Evolutionary conservation across 2,113 vertebrate species (phyloP).

Genomic region (Menura novaehollandiae): DNA sequence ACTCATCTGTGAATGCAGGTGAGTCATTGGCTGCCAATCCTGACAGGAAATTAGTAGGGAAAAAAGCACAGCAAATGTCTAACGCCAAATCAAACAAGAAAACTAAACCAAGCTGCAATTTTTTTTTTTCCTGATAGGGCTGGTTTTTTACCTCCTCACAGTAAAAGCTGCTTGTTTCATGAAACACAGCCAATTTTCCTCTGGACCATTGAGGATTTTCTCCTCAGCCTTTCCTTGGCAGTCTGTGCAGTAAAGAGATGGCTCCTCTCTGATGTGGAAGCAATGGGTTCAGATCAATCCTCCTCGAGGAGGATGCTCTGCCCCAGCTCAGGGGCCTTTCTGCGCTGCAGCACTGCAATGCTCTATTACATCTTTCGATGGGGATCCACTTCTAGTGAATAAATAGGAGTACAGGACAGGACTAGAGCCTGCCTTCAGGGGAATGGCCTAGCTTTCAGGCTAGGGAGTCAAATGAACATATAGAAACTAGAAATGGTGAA

Average conservation of each 20-base stretch:
- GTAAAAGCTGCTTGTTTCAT: not conserved
- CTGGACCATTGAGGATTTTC: not conserved
- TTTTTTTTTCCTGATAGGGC: not conserved
- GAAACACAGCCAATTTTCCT: not conserved
- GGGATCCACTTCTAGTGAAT: not conserved
- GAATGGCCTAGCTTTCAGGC: not conserved
- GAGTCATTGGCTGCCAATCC: conserved; percentile 37
- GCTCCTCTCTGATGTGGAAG: not conserved
- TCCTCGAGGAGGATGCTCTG: not conserved
- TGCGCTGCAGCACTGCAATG: not conserved
- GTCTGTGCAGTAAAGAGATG: not conserved
- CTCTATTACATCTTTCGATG: not conserved
- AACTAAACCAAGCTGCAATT: not conserved
- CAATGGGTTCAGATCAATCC: not conserved
- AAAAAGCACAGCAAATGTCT: not conserved
- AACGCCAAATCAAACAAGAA: not conserved
- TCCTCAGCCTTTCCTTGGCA: not conserved
- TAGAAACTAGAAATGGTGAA: not conserved
- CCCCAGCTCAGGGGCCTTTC: not conserved
- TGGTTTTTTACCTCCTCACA: not conserved
- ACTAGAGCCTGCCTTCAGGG: not conserved
- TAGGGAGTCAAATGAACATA: not conserved
- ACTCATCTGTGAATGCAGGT: conserved; percentile 14
- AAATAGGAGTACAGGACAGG: not conserved
- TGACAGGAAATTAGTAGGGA: not conserved